Conservation (phyloP, 2,888 invertebrate genomes). For the Rambutsinella grinnellia region DNA sequence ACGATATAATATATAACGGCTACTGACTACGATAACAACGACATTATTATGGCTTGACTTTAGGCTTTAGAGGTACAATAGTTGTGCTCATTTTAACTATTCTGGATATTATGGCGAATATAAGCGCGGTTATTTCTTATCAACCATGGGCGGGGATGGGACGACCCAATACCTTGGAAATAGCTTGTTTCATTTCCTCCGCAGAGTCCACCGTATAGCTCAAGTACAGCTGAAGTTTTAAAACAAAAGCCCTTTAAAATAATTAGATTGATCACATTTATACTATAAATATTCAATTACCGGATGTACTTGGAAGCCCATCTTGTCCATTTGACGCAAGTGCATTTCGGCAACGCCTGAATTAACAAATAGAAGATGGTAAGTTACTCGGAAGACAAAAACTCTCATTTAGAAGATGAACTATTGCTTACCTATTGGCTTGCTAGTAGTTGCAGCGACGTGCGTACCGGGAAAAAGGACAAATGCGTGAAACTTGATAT, state of each 20-base stretch:
- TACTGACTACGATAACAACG: too few relatives aligned
- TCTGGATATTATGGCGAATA: too few relatives aligned
- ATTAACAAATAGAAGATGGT: neutral
- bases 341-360: slow-evolving; percentile 40
- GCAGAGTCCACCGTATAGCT: slow-evolving; percentile 9
- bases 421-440: slow-evolving; percentile 24
- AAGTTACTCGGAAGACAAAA: neutral
- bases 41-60: too few relatives aligned
- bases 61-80: too few relatives aligned
- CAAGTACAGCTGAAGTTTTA: slow-evolving; percentile 30
- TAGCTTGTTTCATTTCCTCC: slow-evolving; percentile 26
- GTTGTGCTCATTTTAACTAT: too few relatives aligned
- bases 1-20: too few relatives aligned
- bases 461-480: slow-evolving; percentile 37
- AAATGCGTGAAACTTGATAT: slow-evolving; percentile 27
- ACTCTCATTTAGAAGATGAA: neutral
- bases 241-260: neutral
- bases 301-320: slow-evolving; percentile 37
- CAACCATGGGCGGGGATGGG: too few relatives aligned
- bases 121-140: too few relatives aligned
- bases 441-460: slow-evolving; percentile 6
- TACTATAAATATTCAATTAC: slow-evolving; percentile 7
- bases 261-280: neutral
- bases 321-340: slow-evolving; percentile 34
- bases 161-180: slow-evolving; percentile 9